Percentiles rank a stretch among this genome's conserved stretches.
Conservation (phyloP, 92 coral and sea anemone genomes). For the Pocillopora meandrina region DNA sequence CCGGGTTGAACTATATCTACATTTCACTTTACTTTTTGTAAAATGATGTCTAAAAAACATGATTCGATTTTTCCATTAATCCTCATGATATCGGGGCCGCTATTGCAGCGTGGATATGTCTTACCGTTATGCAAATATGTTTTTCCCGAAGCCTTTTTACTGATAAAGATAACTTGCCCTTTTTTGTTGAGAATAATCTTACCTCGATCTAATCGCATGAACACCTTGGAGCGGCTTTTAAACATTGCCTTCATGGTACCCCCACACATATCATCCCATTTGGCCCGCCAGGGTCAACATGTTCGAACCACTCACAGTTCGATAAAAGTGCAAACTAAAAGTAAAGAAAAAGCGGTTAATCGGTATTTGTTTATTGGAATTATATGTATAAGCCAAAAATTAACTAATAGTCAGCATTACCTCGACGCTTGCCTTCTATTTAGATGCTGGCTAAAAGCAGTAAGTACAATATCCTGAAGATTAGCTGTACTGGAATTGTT, state of each 20-base stretch:
- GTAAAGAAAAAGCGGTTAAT: background rate
- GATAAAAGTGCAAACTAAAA: slow-evolving; percentile 11
- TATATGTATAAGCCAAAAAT: background rate
- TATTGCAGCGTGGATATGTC: too few species aligned
- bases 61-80: too few species aligned
- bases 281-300: background rate
- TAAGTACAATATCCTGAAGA: background rate
- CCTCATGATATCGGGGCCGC: too few species aligned
- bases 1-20: too few species aligned
- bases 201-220: slow-evolving; percentile 19
- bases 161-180: too few species aligned
- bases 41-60: too few species aligned
- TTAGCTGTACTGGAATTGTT: background rate
- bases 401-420: slow-evolving; percentile 2
- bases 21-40: too few species aligned
- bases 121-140: too few species aligned
- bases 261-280: slow-evolving; percentile 6
- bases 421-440: background rate
- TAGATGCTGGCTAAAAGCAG: background rate
- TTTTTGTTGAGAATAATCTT: background rate
- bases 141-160: too few species aligned
- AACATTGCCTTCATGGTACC: background rate
- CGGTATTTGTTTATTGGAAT: background rate
- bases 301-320: background rate
- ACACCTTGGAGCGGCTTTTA: background rate